Evolutionary conservation across 2,113 vertebrate species (phyloP).

Genomic region (Serinus canaria): DNA sequence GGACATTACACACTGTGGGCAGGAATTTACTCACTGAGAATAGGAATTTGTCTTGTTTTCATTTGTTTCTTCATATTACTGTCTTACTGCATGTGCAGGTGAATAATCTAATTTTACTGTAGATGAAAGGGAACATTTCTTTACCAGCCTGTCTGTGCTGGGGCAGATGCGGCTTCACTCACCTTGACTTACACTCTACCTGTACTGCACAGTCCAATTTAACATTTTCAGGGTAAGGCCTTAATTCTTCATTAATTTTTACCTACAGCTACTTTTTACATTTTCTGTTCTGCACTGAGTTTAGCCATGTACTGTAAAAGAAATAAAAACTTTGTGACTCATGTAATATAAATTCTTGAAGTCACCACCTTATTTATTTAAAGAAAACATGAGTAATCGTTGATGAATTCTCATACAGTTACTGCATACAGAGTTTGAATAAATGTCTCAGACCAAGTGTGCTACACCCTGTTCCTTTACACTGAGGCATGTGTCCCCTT

Average conservation of each 20-base stretch:
- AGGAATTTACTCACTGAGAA: neutral
- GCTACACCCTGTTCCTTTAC: constrained; percentile 47
- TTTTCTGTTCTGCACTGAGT: constrained; percentile 1
- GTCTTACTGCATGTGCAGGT: neutral
- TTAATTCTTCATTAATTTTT: neutral
- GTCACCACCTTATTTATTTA: constrained; percentile 54
- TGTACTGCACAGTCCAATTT: neutral
- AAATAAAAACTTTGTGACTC: constrained; percentile 65
- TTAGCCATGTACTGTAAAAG: neutral
- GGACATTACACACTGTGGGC: neutral
- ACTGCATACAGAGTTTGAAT: constrained; percentile 28
- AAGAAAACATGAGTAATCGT: constrained; percentile 59
- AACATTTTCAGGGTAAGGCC: neutral
- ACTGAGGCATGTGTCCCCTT: constrained; percentile 21
- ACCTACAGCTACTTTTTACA: neutral
- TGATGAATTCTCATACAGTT: constrained; percentile 26
- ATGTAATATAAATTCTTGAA: constrained; percentile 52
- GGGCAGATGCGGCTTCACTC: neutral
- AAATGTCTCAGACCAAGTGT: constrained; percentile 43
- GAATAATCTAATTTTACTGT: neutral
- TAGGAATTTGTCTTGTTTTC: neutral
- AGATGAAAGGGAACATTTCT: neutral
- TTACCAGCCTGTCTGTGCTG: neutral
- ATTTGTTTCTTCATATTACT: neutral
- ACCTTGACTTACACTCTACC: neutral